These are phyloP conservation scores for Torymus tubicola DNA, from an alignment of 2,888 invertebrate species.

Conservation along the genomic window DNA sequence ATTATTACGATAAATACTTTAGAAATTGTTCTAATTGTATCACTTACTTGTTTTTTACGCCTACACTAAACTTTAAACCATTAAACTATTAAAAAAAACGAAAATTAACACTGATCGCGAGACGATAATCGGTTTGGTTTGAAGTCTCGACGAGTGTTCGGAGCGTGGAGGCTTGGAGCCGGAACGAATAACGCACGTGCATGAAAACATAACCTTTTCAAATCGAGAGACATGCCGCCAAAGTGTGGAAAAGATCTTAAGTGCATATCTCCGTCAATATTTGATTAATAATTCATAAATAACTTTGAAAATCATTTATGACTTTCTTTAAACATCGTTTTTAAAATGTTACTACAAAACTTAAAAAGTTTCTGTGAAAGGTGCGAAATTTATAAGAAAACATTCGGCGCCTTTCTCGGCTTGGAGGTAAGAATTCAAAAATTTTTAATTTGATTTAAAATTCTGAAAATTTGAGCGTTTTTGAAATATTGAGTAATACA, in stretches of 20 bases:
- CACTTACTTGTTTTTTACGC: too few relatives aligned
- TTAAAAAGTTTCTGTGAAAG: conserved; percentile 44
- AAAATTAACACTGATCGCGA: too few relatives aligned
- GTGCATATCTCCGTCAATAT: not conserved
- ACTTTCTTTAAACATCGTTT: not conserved
- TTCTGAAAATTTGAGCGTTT: not conserved
- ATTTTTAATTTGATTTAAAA: not conserved
- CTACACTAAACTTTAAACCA: too few relatives aligned
- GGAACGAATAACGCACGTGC: conserved; percentile 32
- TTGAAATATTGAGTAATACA: not conserved
- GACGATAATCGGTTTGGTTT: too few relatives aligned
- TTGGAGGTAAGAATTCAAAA: conserved; percentile 27
- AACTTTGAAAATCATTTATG: not conserved
- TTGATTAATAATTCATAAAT: not conserved
- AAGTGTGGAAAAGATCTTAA: not conserved
- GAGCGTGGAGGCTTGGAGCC: not conserved
- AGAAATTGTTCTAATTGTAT: too few relatives aligned
- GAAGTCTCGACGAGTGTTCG: not conserved
- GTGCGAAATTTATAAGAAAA: conserved; percentile 37
- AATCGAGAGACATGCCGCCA: conserved; percentile 6
- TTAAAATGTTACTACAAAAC: conserved; percentile 42
- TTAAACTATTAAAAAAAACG: too few relatives aligned
- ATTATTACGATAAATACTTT: too few relatives aligned
- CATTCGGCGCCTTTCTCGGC: conserved; percentile 19
- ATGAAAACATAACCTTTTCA: conserved; percentile 41